phyloP scores from a whole-genome alignment of 2,888 invertebrate species.

The Suillia variegata region DNA sequence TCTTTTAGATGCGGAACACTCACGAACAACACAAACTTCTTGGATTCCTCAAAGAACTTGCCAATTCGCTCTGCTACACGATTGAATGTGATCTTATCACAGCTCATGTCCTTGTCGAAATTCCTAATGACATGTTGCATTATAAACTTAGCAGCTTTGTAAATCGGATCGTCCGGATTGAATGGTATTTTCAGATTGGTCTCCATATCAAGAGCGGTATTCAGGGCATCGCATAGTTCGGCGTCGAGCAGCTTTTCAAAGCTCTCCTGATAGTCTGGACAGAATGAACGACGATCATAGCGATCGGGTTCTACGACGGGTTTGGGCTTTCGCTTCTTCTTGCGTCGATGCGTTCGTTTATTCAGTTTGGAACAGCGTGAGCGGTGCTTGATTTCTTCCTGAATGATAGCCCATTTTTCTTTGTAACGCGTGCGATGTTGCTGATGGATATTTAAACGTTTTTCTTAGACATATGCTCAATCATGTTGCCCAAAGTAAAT shows the following conservation, averaged over 20 bases:
- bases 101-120: conserved; percentile 49
- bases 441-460: too few species aligned
- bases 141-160: conserved; percentile 56
- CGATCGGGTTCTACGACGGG: not conserved
- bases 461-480: conserved; percentile 3
- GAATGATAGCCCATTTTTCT: conserved; percentile 43
- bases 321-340: conserved; percentile 26
- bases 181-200: conserved; percentile 36
- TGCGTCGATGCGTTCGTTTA: conserved; percentile 21
- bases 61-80: conserved; percentile 39
- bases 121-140: conserved; percentile 47
- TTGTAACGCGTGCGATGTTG: conserved; percentile 37
- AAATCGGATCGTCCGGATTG: conserved; percentile 47
- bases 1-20: conserved; percentile 23
- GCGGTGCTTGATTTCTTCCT: conserved; percentile 36
- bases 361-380: conserved; percentile 2
- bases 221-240: conserved; percentile 50
- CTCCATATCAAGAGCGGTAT: conserved; percentile 48
- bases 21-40: conserved; percentile 50
- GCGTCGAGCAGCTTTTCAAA: conserved; percentile 46
- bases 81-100: conserved; percentile 35
- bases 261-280: conserved; percentile 36
- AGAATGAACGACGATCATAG: conserved; percentile 26
- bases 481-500: not conserved
- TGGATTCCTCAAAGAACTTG: conserved; percentile 47